Evolutionary conservation across 2,113 vertebrate genomes (phyloP).

Genomic region (Pyrgilauda ruficollis): DNA sequence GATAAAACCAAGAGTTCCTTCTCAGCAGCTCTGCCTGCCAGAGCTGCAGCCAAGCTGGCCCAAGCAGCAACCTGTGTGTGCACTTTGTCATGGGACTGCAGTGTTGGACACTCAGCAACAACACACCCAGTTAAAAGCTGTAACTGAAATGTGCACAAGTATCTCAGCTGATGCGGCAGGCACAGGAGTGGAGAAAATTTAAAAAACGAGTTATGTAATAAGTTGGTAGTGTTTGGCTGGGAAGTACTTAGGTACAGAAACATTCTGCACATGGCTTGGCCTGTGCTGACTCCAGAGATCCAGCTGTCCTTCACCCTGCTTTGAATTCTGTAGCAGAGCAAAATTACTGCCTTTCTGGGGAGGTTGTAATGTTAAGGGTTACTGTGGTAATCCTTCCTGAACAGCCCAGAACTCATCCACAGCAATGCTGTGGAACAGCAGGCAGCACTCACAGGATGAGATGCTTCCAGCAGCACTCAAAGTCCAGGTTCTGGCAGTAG

Average conservation of each 20-base stretch:
- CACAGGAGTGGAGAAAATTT: neutral
- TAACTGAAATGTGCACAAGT: neutral
- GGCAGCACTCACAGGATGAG: neutral
- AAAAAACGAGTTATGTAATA: accelerated
- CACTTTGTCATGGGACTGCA: accelerated
- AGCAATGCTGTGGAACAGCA: neutral
- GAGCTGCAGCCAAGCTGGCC: neutral
- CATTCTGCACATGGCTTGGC: neutral
- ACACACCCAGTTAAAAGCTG: accelerated
- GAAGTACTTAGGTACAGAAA: neutral
- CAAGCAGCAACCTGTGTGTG: accelerated
- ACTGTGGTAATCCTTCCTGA: accelerated
- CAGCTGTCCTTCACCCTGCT: neutral
- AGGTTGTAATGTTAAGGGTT: neutral
- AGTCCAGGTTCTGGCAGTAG: no score
- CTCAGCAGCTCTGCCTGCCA: accelerated
- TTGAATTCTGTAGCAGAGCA: neutral
- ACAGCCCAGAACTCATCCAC: no score
- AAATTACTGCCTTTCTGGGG: neutral
- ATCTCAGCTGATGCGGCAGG: neutral
- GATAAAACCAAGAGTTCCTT: neutral
- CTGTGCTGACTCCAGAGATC: neutral
- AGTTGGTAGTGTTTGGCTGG: neutral
- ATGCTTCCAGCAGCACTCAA: neutral
- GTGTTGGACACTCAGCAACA: neutral